Conservation (phyloP, 2,888 invertebrate genomes). For the Horisme vitalbata region DNA sequence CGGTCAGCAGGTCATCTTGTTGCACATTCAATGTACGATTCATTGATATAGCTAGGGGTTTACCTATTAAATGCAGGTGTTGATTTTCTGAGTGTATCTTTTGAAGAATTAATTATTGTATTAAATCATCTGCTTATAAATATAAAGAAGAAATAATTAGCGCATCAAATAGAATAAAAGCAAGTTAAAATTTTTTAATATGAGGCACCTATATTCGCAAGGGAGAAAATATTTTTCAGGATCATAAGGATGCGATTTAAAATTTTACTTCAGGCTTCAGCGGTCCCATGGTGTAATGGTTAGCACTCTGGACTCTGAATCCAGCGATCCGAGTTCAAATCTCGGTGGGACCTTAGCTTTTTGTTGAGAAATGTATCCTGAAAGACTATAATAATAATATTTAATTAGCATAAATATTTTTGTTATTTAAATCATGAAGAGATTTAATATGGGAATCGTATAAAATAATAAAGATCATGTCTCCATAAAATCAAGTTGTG, state of each 20-base stretch:
- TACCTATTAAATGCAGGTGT: conserved; percentile 7
- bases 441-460: not conserved
- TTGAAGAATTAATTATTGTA: too few species aligned
- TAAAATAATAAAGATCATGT: not conserved
- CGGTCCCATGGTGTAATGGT: conserved; percentile 90
- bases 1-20: conserved; percentile 56
- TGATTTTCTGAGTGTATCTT: too few species aligned
- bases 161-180: too few species aligned
- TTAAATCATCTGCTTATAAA: too few species aligned
- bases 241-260: conserved; percentile 2
- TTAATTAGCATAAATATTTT: not conserved
- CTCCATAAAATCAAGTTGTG: not conserved
- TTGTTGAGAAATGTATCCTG: too few species aligned
- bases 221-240: not conserved
- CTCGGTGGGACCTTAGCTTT: conserved; percentile 86
- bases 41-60: too few species aligned
- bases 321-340: conserved; percentile 92
- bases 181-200: too few species aligned
- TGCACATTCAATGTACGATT: conserved; percentile 33
- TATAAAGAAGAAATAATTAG: too few species aligned
- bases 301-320: conserved; percentile 92
- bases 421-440: not conserved
- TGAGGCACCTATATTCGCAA: too few species aligned
- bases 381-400: too few species aligned
- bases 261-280: conserved; percentile 18